These are phyloP conservation scores for Nibea albiflora DNA, from an alignment of 2,113 vertebrate genomes.

Conservation along the genomic window DNA sequence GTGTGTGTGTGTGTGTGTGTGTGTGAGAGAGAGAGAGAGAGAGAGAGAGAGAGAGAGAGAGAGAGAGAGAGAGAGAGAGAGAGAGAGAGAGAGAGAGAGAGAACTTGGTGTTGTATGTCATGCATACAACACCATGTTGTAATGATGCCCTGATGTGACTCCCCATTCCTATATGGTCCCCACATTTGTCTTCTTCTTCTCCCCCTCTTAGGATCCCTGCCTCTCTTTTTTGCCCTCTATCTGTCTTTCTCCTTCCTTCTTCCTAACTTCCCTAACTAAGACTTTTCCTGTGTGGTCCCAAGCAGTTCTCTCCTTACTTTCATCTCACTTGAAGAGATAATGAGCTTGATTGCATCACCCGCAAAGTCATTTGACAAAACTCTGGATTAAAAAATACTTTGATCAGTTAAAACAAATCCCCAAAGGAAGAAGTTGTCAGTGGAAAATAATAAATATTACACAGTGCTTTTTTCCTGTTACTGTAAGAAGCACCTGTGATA, in stretches of 20 bases:
- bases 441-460: conserved; percentile 9
- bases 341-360: conserved; percentile 74
- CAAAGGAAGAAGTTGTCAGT: conserved; percentile 35
- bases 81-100: conserved; percentile 10
- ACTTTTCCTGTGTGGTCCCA: conserved; percentile 68
- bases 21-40: conserved; percentile 14
- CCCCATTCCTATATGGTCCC: conserved; percentile 24
- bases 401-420: conserved; percentile 43
- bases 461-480: background rate
- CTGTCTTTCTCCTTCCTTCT: conserved; percentile 54
- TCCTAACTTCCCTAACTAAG: conserved; percentile 30
- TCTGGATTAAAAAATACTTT: conserved; percentile 57
- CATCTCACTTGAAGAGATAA: conserved; percentile 68
- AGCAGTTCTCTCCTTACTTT: conserved; percentile 59
- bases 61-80: conserved; percentile 19
- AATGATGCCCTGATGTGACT: conserved; percentile 48
- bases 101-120: conserved; percentile 19
- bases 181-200: conserved; percentile 1
- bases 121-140: background rate
- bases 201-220: background rate
- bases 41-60: conserved; percentile 38
- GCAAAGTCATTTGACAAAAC: conserved; percentile 59
- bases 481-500: conserved; percentile 14
- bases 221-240: conserved; percentile 27
- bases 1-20: conserved; percentile 4